phyloP scores from a whole-genome alignment of 2,113 vertebrate species.

The Riparia riparia region DNA sequence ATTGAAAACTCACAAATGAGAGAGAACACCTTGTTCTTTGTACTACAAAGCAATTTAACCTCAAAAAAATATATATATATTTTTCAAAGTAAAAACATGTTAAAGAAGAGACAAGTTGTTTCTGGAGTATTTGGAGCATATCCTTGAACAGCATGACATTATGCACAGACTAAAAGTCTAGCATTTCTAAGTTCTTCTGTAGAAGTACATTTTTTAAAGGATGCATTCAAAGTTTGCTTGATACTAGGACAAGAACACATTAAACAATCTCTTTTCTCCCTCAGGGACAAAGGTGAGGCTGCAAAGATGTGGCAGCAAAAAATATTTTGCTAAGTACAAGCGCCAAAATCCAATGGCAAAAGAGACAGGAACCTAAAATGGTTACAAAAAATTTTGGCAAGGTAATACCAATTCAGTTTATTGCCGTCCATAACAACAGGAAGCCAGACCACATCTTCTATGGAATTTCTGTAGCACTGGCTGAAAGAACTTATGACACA shows the following conservation, averaged over 20 bases:
- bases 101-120: background rate
- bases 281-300: background rate
- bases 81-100: background rate
- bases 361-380: background rate
- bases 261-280: background rate
- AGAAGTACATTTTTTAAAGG: background rate
- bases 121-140: background rate
- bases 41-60: background rate
- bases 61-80: background rate
- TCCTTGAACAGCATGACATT: background rate
- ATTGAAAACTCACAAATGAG: background rate
- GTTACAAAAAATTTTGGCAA: background rate
- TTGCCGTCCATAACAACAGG: background rate
- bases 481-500: background rate
- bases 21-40: background rate
- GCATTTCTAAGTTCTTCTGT: background rate
- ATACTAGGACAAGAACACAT: background rate
- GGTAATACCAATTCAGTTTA: background rate
- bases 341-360: background rate
- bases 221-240: background rate
- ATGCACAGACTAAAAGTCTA: background rate
- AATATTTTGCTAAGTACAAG: background rate
- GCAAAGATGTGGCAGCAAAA: constrained; percentile 5
- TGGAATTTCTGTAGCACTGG: background rate
- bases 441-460: background rate